phyloP scores from a whole-genome alignment of 2,888 invertebrate species.

The Pachydiplax longipennis region DNA sequence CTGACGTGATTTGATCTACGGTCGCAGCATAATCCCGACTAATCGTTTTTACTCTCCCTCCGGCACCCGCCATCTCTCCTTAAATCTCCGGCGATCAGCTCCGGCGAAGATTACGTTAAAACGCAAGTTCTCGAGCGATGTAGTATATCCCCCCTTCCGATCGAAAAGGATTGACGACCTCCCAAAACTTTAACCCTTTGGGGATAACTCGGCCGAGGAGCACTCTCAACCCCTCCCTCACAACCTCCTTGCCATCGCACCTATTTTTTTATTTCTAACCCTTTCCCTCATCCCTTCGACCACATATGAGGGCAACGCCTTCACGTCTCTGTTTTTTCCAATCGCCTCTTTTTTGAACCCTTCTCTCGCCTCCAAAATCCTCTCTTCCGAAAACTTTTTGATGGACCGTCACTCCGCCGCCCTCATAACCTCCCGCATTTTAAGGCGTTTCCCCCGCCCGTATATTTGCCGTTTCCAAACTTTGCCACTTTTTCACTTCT shows the following conservation, averaged over 20 bases:
- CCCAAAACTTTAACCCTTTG: constrained; percentile 36
- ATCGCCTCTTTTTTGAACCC: neutral
- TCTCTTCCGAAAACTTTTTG: constrained; percentile 23
- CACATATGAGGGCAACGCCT: neutral
- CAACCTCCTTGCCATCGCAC: neutral
- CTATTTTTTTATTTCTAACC: neutral
- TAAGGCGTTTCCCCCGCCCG: neutral
- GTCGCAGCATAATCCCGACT: constrained; percentile 22
- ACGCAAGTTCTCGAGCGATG: constrained; percentile 27
- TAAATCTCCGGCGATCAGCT: constrained; percentile 27
- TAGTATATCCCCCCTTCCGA: neutral
- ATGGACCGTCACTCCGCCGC: constrained; percentile 30
- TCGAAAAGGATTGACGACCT: constrained; percentile 37
- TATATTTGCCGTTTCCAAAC: neutral
- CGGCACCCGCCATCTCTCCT: neutral
- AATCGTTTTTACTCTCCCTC: constrained; percentile 14
- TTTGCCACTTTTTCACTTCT: neutral
- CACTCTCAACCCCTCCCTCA: neutral
- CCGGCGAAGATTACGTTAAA: constrained; percentile 35
- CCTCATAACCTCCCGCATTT: neutral
- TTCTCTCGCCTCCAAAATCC: neutral
- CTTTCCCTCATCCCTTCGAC: neutral
- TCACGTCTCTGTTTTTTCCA: neutral
- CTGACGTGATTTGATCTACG: constrained; percentile 25
- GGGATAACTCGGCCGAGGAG: constrained; percentile 5